Evolutionary conservation across 2,113 vertebrate genomes (phyloP).

Genomic region (Himantopus leucocephalus): DNA sequence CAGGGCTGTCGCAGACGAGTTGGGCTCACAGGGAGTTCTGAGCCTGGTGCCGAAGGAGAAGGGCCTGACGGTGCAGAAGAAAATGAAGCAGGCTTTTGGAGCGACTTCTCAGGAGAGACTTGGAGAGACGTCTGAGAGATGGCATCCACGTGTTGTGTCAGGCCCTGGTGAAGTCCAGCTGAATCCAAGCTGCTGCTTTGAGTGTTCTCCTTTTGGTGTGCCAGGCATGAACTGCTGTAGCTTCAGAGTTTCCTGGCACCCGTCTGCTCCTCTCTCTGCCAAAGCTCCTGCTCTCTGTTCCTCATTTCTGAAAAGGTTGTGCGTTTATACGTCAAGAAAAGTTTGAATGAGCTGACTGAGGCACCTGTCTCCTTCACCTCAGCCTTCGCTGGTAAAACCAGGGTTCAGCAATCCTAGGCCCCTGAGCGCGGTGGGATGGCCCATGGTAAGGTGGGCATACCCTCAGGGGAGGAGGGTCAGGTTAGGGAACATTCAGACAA

Average conservation of each 20-base stretch:
- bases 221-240: background rate
- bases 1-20: background rate
- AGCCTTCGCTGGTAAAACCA: too few relatives aligned
- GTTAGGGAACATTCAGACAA: background rate
- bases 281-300: background rate
- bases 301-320: background rate
- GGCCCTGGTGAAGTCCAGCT: background rate
- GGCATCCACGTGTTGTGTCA: rapidly evolving
- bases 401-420: background rate
- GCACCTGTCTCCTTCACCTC: background rate
- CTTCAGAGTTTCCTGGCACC: background rate
- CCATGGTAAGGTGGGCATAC: background rate
- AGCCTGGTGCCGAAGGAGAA: background rate
- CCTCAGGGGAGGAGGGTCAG: background rate
- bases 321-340: background rate
- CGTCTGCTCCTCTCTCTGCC: background rate
- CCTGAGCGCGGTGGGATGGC: background rate
- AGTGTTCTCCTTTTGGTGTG: background rate
- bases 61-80: background rate
- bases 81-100: background rate
- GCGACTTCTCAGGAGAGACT: background rate
- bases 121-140: background rate
- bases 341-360: background rate
- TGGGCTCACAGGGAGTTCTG: background rate
- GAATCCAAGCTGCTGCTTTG: background rate